Evolutionary conservation across 2,113 vertebrate genomes (phyloP), one percentile per base, ranked within the genome.

Genomic region (Aramus guarauna): DNA sequence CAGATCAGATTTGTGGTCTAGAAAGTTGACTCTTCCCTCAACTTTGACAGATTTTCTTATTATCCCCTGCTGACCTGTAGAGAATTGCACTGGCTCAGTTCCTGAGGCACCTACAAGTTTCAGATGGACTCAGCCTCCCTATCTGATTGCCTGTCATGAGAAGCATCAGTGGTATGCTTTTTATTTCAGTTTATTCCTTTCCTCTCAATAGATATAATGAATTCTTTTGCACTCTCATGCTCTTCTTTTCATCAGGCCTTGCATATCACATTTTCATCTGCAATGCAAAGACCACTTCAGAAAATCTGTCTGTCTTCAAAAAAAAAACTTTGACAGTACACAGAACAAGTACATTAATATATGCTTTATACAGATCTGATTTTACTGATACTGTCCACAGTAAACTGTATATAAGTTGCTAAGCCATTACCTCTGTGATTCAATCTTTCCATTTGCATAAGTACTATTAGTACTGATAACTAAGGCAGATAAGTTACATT

Each of bases 21-120:
- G 69, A 90, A 95, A 85, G 92, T 86, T 85, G 60, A 93, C 85
- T 92, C 82, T 95, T 92, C 66, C 37, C 78, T 94, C 53, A 73
- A 82, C 88, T 93, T 88, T 91, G 95, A 97, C 90, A 95, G 84
- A 92, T 93, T 95, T 96, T 81, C 78, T 74, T 75, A 86, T 94
- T 95, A 93, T 94, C 93, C 92, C 76, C 80, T 69, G 27, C 63
- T 95, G 95, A 97, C 95, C 94, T 86, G 56, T 47, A 76, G 86
- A 94, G 82, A 92, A 75, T 92, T 88, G 58, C 90, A 87, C 63
- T 83, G 63, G 78, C 73, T 95, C 73, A 86, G 37, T 96, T 97
- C 95, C 90, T 95, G 80, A 97, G 92, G 81, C 50, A 76, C 47
- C 91, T 95, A 86, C 39, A 41, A 92, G 94, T 85, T 75, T 83